Base-by-base conservation (phyloP, 1,140 invertebrate genomes). In the Leguminivora glycinivorella region DNA sequence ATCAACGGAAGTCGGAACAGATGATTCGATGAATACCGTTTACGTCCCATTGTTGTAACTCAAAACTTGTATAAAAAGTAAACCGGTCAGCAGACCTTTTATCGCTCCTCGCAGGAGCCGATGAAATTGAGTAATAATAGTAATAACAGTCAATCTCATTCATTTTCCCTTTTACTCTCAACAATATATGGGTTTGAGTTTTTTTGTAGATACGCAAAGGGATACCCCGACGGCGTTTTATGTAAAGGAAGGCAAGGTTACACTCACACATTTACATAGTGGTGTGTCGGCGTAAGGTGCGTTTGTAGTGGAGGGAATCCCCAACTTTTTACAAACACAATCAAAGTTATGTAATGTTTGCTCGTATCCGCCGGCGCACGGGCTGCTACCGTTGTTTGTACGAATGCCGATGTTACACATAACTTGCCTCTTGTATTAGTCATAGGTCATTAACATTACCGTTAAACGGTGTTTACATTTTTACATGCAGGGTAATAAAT, bases 311-410 rank as follows among this genome's bases (percentile, higher is more conserved):
- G 81, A 87, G 89, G 89, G 89, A 90, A 87, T 91, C 86, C 89
- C 89, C 89, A 88, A 89, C 84, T 89, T 91, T 91, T 90, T 91
- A 91, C 87, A 83, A 89, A 91, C 88, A 90, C 89, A 90, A 88
- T 91, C 88, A 91, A 87, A 91, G 86, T 91, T 91, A 90, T 91
- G 87, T 91, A 90, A 90, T 88, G 87, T 88, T 87, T 87, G 85
- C 80, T 82, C 85, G 87, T 88, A 91, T 87, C 85, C 84, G 88
- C 82, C 83, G 80, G 80, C 83, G 82, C 82, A 81, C 77, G 70
- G 79, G 73, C 79, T 82, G 85, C 83, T 79, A 84, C 84, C 83
- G 83, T 84, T 85, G 83, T 89, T 89, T 88, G 84, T 88, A 83
- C 78, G 87, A 86, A 88, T 91, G 79, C 87, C 86, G 85, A 89